Conservation (phyloP, 2,888 invertebrate genomes). For the Drosophila colorata region DNA sequence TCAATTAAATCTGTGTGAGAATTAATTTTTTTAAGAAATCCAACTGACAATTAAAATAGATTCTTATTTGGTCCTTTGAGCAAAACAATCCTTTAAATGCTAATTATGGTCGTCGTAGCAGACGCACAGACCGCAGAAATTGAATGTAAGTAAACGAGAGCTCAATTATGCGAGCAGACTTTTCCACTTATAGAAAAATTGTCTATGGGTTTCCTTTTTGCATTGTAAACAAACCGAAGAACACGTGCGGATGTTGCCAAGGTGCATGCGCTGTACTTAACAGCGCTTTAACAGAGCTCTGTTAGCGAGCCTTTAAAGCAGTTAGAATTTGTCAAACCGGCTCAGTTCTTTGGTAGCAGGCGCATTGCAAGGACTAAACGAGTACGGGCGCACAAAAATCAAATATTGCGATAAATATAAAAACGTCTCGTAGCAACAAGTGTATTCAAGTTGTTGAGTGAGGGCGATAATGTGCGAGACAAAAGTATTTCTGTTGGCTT, state of each 20-base stretch:
- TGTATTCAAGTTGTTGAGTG: constrained; percentile 18
- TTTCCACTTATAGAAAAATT: not conserved
- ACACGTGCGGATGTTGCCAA: constrained; percentile 37
- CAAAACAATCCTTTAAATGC: no score
- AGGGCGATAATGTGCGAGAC: constrained; percentile 14
- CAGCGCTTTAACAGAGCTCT: constrained; percentile 43
- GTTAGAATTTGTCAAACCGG: not conserved
- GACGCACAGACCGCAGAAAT: not conserved
- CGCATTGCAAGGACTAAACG: constrained; percentile 29
- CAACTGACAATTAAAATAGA: no score
- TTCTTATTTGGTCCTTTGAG: no score
- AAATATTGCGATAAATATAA: not conserved
- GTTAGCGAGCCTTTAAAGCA: constrained; percentile 33
- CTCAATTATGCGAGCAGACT: constrained; percentile 14
- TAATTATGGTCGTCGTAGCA: constrained; percentile 1
- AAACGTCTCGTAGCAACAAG: constrained; percentile 59
- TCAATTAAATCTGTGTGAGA: no score
- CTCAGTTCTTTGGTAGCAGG: constrained; percentile 47
- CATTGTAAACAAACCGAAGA: constrained; percentile 43
- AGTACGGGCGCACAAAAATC: not conserved
- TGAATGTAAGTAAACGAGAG: not conserved
- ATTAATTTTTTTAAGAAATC: no score
- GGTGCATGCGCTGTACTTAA: constrained; percentile 53
- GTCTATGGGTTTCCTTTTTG: constrained; percentile 6
- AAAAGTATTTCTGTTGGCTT: constrained; percentile 12